A percentile compares a stretch with the other conserved stretches of the same genome.
phyloP scores from a whole-genome alignment of 2,797 vertebrate species.

The Rhynchotus rufescens region DNA sequence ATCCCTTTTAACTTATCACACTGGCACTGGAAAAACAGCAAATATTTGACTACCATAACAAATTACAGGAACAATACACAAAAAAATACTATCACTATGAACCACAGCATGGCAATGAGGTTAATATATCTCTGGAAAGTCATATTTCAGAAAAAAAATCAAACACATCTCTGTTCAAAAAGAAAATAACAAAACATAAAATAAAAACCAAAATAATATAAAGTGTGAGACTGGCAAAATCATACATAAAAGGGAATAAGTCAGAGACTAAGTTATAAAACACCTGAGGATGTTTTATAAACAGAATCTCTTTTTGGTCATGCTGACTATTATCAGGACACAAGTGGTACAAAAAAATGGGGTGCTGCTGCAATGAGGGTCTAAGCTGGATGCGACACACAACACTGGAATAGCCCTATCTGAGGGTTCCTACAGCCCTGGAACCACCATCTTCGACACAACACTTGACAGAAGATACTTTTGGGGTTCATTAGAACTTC shows the following conservation, averaged over 20 bases:
- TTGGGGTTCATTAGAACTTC: background rate
- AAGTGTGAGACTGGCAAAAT: background rate
- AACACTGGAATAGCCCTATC: background rate
- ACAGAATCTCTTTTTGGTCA: background rate
- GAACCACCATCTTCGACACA: background rate
- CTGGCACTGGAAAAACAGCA: background rate
- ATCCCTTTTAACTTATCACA: conserved; percentile 55
- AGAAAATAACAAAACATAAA: background rate
- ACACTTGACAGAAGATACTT: background rate
- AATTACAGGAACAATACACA: conserved; percentile 39
- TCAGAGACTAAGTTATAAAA: conserved; percentile 9
- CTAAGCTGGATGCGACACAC: background rate
- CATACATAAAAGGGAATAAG: background rate
- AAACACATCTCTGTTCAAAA: conserved; percentile 3
- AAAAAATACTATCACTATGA: conserved; percentile 41
- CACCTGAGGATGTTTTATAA: background rate
- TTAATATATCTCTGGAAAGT: conserved; percentile 26
- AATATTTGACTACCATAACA: conserved; percentile 63
- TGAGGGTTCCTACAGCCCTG: background rate
- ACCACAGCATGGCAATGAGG: conserved; percentile 31
- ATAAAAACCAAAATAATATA: background rate
- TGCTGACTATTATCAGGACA: background rate
- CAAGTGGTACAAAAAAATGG: background rate
- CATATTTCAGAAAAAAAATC: background rate
- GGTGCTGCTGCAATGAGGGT: background rate